Percentiles rank a stretch among this genome's conserved stretches.
Evolutionary conservation across 2,113 vertebrate species (phyloP).

Genomic region (Gallinago media): DNA sequence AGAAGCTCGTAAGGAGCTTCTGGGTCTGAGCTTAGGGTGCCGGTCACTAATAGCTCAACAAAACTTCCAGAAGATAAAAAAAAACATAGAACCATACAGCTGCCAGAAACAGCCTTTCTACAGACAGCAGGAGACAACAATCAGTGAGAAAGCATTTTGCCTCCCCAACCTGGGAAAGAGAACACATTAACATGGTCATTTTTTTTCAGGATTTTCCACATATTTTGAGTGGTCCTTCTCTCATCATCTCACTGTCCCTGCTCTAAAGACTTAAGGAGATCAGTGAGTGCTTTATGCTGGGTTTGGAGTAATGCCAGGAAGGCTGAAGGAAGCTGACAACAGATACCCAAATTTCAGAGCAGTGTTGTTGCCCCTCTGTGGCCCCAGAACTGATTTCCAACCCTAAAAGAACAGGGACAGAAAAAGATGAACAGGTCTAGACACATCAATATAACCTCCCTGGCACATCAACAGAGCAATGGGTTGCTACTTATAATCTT

Average conservation of each 20-base stretch:
- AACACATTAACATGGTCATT: neutral
- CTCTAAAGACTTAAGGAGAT: neutral
- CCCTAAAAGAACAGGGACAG: neutral
- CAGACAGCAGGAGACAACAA: neutral
- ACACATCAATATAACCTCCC: neutral
- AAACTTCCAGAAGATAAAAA: neutral
- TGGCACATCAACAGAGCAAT: rapidly evolving
- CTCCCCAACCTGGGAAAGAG: neutral
- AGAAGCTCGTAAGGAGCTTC: neutral
- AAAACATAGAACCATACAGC: neutral
- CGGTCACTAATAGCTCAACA: neutral
- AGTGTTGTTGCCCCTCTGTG: neutral
- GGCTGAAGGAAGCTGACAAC: neutral
- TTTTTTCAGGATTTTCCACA: neutral
- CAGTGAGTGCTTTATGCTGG: neutral
- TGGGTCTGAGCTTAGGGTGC: neutral
- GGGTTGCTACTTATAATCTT: rapidly evolving
- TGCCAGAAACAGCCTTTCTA: neutral
- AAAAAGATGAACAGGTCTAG: neutral
- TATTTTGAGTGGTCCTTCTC: neutral
- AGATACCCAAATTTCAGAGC: neutral
- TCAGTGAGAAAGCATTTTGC: neutral
- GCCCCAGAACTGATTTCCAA: neutral
- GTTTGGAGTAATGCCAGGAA: neutral
- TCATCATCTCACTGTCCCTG: neutral